Base-by-base conservation (phyloP, 2,888 invertebrate species). In the Rotaria macrura region DNA sequence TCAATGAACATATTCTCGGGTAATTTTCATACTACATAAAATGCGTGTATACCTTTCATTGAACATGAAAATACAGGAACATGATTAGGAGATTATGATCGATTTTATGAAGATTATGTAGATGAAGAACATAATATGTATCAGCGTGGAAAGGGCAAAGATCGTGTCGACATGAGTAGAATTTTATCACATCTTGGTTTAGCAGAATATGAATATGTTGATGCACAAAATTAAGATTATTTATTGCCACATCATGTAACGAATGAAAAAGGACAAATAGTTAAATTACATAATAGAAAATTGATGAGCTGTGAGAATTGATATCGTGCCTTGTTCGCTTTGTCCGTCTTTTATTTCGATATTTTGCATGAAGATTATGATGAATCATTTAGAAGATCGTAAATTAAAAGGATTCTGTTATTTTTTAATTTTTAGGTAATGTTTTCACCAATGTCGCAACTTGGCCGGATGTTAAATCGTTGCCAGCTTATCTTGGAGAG, bases 401-500 rank as follows among this genome's bases (percentile, higher is more conserved):
- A 10, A 47, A 47, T 2, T 23, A 2, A 23, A 23, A 65, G 10
- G 29, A 9, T 6, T 10, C 5, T 10, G 14, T 47, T 12, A 47
- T 34, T 34, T n/a, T 54, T 83, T 57, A 29, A 43, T 40, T 49
- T 85, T 34, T 47, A 85, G 85, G 38, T 49, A 84, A 65, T 49
- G 12, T 83, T 52, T 85, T 84, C 34, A 84, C 49, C 34, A 84
- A 84, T 20, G 47, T 84, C 2, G 85, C 79, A 43, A 47, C 47
- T 23, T 86, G 86, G 86, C 84, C 84, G 9, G 83, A 86, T 47
- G 38, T 54, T 7, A 83, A 86, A 38, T 34, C 84, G 2, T 52
- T n/a, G 34, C 65, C 83, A 2, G 52, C 29, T 43, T 54, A 83
- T 55, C 29, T 96, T 54, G 96, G 96, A 9, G 95, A 96, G 92